Evolutionary conservation across 92 coral and sea anemone species (phyloP), one percentile per base, ranked within the genome.

Genomic region (Palythoa heliodiscus): DNA sequence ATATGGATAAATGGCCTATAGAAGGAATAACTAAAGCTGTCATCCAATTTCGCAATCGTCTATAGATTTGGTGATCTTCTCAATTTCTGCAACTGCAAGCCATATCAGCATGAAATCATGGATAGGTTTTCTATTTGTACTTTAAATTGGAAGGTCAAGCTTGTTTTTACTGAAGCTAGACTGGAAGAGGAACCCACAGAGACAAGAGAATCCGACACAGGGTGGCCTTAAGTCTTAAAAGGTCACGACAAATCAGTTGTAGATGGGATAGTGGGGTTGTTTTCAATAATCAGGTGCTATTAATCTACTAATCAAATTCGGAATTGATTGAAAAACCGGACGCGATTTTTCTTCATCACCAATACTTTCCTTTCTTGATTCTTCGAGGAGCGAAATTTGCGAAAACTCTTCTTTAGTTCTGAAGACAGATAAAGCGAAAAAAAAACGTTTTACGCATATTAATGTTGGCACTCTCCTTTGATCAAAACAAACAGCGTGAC

Each of bases 81-180:
- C 14, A 47, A 14, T 50, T 22, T 76, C 67, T 66, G 55, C 63
- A 43, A 52, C 68, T 80, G 38, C 63, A 23, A 52, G 61, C 74
- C 73, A 69, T 69, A 40, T 80, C 84, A 80, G 84, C 84, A 29
- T 14, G 55, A 35, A 23, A 54, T 50, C 7, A 17, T 58, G 5
- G 55, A 54, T 16, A 17, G 37, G 35, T n/a, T 78, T 78, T 78
- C 70, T 60, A 15, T 37, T n/a, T 66, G 17, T 54, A 23, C 64
- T 66, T 80, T 22, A 29, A 67, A 66, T 43, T 38, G 4, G 47
- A 66, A 80, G 84, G 61, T 80, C 84, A 80, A 66, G 74, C 66
- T 80, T 80, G 74, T 80, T 80, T 24, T 66, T 67, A 17, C 84
- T 80, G 73, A 66, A 66, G 43, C 74, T 63, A 63, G 22, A 63